Evolutionary conservation across 2,888 invertebrate genomes (phyloP).

Genomic region (Buathra laborator): DNA sequence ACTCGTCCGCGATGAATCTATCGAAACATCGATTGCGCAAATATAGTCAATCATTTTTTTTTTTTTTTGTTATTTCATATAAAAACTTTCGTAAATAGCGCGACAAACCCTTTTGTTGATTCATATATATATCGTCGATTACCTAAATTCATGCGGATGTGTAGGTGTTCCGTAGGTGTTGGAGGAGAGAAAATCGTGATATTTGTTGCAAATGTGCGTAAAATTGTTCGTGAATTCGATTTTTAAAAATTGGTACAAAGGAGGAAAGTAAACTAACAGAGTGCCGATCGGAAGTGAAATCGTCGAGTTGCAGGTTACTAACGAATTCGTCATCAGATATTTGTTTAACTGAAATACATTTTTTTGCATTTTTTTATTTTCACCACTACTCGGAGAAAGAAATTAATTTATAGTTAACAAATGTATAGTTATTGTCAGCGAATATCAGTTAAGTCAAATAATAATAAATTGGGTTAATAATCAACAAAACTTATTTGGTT

Average conservation of each 20-base stretch:
- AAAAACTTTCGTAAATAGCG: not conserved
- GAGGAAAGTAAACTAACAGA: not conserved
- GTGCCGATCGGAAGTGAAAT: not conserved
- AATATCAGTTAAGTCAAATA: too few species aligned
- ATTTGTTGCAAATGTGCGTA: not conserved
- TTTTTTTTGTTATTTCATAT: not conserved
- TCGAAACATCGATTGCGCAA: not conserved
- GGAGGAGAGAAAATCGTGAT: not conserved
- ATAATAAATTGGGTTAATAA: too few species aligned
- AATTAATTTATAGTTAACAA: too few species aligned
- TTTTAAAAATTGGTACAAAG: not conserved
- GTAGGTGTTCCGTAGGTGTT: not conserved
- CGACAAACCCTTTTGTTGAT: not conserved
- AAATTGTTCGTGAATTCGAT: too few species aligned
- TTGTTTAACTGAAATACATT: too few species aligned
- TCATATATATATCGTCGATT: not conserved
- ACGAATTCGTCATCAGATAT: too few species aligned
- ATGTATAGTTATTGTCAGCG: too few species aligned
- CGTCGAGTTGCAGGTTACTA: not conserved
- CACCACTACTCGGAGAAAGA: too few species aligned
- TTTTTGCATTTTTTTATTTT: too few species aligned
- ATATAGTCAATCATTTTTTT: not conserved
- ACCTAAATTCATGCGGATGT: not conserved
- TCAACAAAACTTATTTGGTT: too few species aligned
- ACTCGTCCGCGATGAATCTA: constrained; percentile 95